Evolutionary conservation across 2,797 vertebrate species (phyloP).

Genomic region (Hyperoplus immaculatus): DNA sequence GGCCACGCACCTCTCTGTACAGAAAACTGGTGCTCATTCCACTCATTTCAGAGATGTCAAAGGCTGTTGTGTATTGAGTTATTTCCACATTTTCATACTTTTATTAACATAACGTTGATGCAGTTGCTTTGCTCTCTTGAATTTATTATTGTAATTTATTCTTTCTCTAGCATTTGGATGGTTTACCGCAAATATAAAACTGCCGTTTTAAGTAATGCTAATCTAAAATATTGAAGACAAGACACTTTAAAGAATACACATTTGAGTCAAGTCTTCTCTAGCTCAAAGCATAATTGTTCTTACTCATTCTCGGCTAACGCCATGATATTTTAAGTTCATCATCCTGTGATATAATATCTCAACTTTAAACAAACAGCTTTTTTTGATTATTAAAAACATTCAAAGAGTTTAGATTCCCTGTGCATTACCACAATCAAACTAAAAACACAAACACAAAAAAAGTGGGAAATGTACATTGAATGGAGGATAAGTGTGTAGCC

Average conservation of each 20-base stretch:
- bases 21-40: neutral
- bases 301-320: neutral
- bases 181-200: neutral
- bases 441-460: neutral
- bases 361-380: neutral
- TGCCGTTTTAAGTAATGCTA: neutral
- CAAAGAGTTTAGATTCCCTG: neutral
- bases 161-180: neutral
- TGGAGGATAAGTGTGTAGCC: neutral
- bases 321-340: neutral
- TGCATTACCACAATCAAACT: neutral
- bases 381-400: neutral
- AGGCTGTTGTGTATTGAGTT: neutral
- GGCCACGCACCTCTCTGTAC: neutral
- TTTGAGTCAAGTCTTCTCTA: neutral
- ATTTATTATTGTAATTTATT: neutral
- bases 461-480: neutral
- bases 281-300: neutral
- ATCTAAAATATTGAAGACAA: neutral
- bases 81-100: neutral
- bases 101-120: neutral
- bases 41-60: neutral
- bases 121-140: neutral
- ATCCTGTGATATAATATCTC: neutral
- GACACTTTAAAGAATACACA: neutral